A percentile compares a stretch with the other conserved stretches of the same genome.
Evolutionary conservation across 1,140 invertebrate species (phyloP).

Genomic region (Bicyclus anynana): DNA sequence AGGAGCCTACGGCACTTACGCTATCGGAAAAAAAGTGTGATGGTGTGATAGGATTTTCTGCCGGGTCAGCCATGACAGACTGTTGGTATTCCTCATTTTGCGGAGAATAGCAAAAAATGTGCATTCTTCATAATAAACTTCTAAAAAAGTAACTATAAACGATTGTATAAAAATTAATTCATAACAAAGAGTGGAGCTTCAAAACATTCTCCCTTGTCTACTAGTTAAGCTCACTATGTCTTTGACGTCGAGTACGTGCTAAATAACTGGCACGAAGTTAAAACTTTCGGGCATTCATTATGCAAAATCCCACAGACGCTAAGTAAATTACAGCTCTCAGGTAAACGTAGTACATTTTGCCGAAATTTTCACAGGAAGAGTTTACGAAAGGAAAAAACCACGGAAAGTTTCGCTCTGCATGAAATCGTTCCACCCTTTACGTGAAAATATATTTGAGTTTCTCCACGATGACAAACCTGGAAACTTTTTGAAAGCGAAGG

Average conservation of each 20-base stretch:
- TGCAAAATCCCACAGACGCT: conserved; percentile 33
- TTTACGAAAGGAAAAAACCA: conserved; percentile 43
- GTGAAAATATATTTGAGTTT: conserved; percentile 56
- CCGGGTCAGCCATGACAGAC: too few species aligned
- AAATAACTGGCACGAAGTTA: conserved; percentile 29
- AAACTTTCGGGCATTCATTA: conserved; percentile 36
- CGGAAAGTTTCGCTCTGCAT: conserved; percentile 38
- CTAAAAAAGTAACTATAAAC: neutral
- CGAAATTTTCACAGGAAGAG: conserved; percentile 46
- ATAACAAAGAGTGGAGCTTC: too few species aligned
- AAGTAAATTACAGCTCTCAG: conserved; percentile 43
- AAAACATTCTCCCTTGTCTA: neutral
- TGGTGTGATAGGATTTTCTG: too few species aligned
- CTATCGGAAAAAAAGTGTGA: too few species aligned
- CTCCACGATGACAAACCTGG: conserved; percentile 34
- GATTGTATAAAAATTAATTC: neutral
- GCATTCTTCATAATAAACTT: too few species aligned
- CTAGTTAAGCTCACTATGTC: conserved; percentile 16
- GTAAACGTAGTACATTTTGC: conserved; percentile 38
- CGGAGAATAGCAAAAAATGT: too few species aligned
- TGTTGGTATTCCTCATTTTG: too few species aligned
- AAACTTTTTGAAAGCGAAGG: conserved; percentile 1
- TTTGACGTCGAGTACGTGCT: conserved; percentile 26
- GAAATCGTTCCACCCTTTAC: conserved; percentile 41
- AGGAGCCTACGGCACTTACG: too few species aligned